Evolutionary conservation across 2,113 vertebrate species (phyloP).

Genomic region (Carassius carassius): DNA sequence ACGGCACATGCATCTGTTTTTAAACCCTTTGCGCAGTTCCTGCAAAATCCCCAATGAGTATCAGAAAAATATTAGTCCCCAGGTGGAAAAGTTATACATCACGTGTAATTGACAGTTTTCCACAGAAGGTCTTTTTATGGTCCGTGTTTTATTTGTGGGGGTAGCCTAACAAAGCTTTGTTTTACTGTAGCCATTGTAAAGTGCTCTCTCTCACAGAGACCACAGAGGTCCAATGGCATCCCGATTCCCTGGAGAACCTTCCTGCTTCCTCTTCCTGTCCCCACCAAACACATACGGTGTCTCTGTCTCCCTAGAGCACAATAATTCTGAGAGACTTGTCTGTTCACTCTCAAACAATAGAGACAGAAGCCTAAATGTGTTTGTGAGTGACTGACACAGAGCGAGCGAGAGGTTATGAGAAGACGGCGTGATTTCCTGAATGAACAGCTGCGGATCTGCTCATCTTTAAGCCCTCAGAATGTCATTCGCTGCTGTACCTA

Average conservation of each 20-base stretch:
- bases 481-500: slow-evolving; percentile 57
- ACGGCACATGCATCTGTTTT: slow-evolving; percentile 31
- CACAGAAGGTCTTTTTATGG: slow-evolving; percentile 25
- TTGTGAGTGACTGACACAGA: slow-evolving; percentile 20
- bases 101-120: slow-evolving; percentile 22
- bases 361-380: not conserved
- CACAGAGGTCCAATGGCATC: slow-evolving; percentile 13
- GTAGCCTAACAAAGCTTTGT: slow-evolving; percentile 43
- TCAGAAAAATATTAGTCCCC: slow-evolving; percentile 12
- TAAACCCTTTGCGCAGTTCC: not conserved
- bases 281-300: slow-evolving; percentile 24
- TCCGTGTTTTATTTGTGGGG: not conserved
- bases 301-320: slow-evolving; percentile 24
- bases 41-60: not conserved
- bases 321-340: slow-evolving; percentile 42
- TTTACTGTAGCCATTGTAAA: slow-evolving; percentile 33
- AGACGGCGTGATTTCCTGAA: slow-evolving; percentile 41
- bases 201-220: slow-evolving; percentile 42
- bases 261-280: slow-evolving; percentile 35
- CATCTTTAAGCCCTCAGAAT: slow-evolving; percentile 51
- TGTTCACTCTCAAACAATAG: slow-evolving; percentile 29
- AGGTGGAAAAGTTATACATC: slow-evolving; percentile 31
- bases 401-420: slow-evolving; percentile 17
- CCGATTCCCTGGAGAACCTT: slow-evolving; percentile 33
- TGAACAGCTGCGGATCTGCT: slow-evolving; percentile 55